Conservation (phyloP, 1,140 invertebrate species). For the Drosophila eugracilis region DNA sequence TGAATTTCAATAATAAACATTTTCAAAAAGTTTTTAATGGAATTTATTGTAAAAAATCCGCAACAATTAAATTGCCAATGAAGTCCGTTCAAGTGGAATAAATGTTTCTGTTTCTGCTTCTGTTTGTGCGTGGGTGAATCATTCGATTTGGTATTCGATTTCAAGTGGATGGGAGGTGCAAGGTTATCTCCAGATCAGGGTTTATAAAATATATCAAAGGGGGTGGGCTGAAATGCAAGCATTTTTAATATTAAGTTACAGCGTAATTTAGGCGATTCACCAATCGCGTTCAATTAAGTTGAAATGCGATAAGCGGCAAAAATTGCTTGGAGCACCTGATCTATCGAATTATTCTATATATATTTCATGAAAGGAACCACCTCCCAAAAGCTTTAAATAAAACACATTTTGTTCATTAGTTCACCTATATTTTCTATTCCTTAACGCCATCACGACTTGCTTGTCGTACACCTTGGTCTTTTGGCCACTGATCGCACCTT, state of each 20-base stretch:
- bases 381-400: neutral
- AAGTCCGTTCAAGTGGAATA: constrained; percentile 53
- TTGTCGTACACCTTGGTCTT: neutral
- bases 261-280: constrained; percentile 11
- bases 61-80: constrained; percentile 59
- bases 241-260: constrained; percentile 14
- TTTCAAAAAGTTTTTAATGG: constrained; percentile 47
- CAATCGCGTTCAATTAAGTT: constrained; percentile 10
- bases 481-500: no score
- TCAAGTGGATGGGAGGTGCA: constrained; percentile 13
- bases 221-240: neutral
- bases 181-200: constrained; percentile 16
- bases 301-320: constrained; percentile 20
- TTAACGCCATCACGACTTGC: neutral
- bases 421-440: constrained; percentile 9
- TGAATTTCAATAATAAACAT: constrained; percentile 64
- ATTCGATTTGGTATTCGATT: constrained; percentile 43
- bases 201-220: constrained; percentile 4
- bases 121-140: constrained; percentile 30
- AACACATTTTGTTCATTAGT: neutral
- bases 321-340: no score
- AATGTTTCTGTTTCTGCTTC: constrained; percentile 46
- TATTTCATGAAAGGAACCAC: neutral
- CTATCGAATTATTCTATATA: no score
- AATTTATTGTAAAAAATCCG: constrained; percentile 38